Evolutionary conservation across 2,888 invertebrate genomes (phyloP), one percentile per base, ranked within the genome.

Genomic region (Opisthograptis luteolata): DNA sequence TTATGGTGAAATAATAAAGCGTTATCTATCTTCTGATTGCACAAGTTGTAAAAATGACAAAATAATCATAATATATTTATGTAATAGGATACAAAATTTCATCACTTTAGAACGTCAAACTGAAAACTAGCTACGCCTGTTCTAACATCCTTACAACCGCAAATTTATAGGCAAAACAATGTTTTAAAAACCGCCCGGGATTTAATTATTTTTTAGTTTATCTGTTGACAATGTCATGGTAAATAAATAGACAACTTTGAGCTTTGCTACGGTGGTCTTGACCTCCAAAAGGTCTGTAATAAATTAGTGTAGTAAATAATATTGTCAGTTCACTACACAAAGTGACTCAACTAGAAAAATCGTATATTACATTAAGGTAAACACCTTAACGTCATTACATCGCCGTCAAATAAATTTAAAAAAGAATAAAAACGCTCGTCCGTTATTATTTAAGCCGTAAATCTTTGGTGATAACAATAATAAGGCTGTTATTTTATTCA

Each of bases 401-500:
- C 30, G 42, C 43, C 48, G 40, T 43, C 36, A 50, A 42, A 62
- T 56, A 65, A 61, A 63, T 52, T 56, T 36, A 30, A 45, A 59
- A 60, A 42, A 47, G 40, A 48, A 50, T 50, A 50, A 65, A 64
- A 66, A 47, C 39, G 31, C 45, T 58, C 43, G 39, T 51, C 47
- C 55, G 60, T 61, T 57, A 62, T 68, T 62, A 64, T 49, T 53
- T 55, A 63, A 61, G 62, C 50, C 55, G 55, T 69, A 66, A 72
- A 72, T 68, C 62, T 63, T 63, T 44, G 62, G 48, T 55, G 41
- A 63, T 43, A 64, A 65, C 60, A 62, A 70, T 64, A 73, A 68
- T 66, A 60, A 70, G 64, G 60, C 68, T 58, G 61, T 65, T 58
- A 66, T 74, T 69, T 68, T 69, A 69, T 73, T 73, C 66, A 70